A percentile compares a stretch with the other conserved stretches of the same genome.
These are phyloP conservation scores for Exocentrus adspersus DNA, from an alignment of 2,888 invertebrate genomes.

Conservation along the genomic window DNA sequence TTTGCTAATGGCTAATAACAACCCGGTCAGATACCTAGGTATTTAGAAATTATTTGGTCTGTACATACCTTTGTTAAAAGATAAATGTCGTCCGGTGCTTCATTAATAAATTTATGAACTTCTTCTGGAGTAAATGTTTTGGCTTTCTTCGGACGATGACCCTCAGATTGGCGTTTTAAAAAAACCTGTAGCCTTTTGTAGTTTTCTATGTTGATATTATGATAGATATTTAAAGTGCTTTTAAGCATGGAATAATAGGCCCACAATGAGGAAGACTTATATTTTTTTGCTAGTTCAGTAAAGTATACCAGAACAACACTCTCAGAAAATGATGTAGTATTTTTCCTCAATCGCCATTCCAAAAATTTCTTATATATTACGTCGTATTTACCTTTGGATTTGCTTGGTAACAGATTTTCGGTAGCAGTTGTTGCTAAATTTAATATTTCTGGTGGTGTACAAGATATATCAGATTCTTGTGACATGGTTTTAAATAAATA, in stretches of 20 bases:
- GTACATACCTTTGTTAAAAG: conserved; percentile 38
- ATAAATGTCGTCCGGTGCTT: conserved; percentile 36
- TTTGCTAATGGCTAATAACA: too few species aligned
- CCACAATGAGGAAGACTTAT: conserved; percentile 41
- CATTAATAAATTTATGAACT: conserved; percentile 38
- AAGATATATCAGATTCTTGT: too few species aligned
- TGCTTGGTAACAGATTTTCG: too few species aligned
- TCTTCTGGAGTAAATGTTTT: conserved; percentile 48
- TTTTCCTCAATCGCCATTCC: too few species aligned
- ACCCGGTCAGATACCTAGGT: too few species aligned
- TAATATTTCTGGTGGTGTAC: too few species aligned
- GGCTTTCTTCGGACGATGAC: conserved; percentile 50
- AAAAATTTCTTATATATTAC: too few species aligned
- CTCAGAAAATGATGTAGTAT: too few species aligned
- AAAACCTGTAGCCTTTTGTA: conserved; percentile 41
- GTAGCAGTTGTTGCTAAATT: too few species aligned
- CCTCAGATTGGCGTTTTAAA: conserved; percentile 45
- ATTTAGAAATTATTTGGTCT: too few species aligned
- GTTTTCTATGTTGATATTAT: conserved; percentile 35
- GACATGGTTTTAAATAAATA: too few species aligned
- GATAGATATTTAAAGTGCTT: conserved; percentile 35
- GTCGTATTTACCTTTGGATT: too few species aligned
- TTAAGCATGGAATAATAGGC: conserved; percentile 38
- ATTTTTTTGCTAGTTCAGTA: conserved; percentile 34
- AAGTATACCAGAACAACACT: conserved; percentile 41